Percentiles rank a stretch among this genome's conserved stretches.
phyloP scores from a whole-genome alignment of 1,140 invertebrate species.

The Leptonema lineaticorne region DNA sequence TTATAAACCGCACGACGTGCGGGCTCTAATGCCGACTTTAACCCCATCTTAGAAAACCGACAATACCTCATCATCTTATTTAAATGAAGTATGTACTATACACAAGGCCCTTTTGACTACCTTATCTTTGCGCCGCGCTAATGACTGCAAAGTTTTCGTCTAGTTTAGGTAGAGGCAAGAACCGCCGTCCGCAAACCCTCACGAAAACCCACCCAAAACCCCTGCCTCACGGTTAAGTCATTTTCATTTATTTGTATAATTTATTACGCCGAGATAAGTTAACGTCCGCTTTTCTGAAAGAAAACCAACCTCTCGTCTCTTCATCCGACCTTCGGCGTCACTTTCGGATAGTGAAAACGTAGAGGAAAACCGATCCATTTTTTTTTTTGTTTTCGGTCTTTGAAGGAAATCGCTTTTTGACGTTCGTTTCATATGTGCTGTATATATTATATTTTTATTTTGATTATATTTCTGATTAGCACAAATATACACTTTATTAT shows the following conservation, averaged over 20 bases:
- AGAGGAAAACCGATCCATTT: too few relatives aligned
- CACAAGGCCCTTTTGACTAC: slow-evolving; percentile 10
- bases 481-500: too few relatives aligned
- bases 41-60: slow-evolving; percentile 9
- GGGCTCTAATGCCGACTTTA: not conserved
- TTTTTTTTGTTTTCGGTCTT: too few relatives aligned
- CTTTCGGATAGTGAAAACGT: too few relatives aligned
- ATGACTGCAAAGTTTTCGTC: slow-evolving; percentile 17
- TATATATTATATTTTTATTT: too few relatives aligned
- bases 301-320: too few relatives aligned
- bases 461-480: too few relatives aligned
- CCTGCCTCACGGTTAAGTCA: not conserved
- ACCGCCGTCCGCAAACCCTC: too few relatives aligned
- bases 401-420: too few relatives aligned
- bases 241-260: slow-evolving; percentile 15
- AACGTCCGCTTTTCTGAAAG: not conserved
- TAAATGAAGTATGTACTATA: slow-evolving; percentile 7
- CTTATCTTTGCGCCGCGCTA: slow-evolving; percentile 6
- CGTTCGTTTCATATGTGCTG: too few relatives aligned
- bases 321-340: too few relatives aligned
- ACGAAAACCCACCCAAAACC: not conserved
- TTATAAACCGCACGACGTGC: slow-evolving; percentile 7
- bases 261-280: slow-evolving; percentile 11
- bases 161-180: too few relatives aligned
- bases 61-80: not conserved